These are phyloP conservation scores for Patiria miniata DNA, from an alignment of 35 echinoderm and acorn worm species.

Conservation along the genomic window DNA sequence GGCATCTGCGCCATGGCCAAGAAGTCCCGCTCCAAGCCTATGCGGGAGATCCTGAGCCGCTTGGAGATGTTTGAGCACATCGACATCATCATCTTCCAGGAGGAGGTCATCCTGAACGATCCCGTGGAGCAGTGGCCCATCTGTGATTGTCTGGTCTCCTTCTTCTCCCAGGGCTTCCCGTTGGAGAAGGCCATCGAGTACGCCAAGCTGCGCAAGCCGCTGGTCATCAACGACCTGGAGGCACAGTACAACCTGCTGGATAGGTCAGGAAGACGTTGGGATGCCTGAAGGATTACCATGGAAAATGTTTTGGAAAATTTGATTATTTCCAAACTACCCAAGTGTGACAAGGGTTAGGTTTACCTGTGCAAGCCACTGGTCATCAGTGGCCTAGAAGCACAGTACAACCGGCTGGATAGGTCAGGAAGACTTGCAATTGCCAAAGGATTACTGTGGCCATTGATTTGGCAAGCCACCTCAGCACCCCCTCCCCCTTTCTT, in stretches of 20 bases:
- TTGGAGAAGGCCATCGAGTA: conserved; percentile 93
- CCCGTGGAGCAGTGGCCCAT: conserved; percentile 91
- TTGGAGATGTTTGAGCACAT: conserved; percentile 91
- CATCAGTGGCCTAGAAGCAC: not conserved
- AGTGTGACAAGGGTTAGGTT: not conserved
- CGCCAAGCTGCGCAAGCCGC: conserved; percentile 80
- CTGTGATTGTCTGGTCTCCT: conserved; percentile 89
- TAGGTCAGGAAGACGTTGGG: conserved; percentile 51
- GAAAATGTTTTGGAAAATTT: not conserved
- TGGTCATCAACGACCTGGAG: conserved; percentile 93
- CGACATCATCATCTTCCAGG: conserved; percentile 66
- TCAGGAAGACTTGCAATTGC: too few relatives aligned
- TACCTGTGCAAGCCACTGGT: not conserved
- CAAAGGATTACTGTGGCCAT: too few relatives aligned
- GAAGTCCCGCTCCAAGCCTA: conserved; percentile 91
- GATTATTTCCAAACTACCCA: not conserved
- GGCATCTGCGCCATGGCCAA: conserved; percentile 97
- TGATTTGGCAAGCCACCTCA: too few relatives aligned
- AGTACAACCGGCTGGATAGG: too few relatives aligned
- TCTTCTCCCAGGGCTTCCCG: conserved; percentile 96
- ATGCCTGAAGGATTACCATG: not conserved
- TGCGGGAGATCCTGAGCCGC: conserved; percentile 90
- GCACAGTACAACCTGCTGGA: conserved; percentile 82
- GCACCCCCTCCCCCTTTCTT: too few relatives aligned
- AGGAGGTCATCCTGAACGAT: conserved; percentile 93